phyloP scores from a whole-genome alignment of 2,797 vertebrate genomes.

The Artibeus jamaicensis region DNA sequence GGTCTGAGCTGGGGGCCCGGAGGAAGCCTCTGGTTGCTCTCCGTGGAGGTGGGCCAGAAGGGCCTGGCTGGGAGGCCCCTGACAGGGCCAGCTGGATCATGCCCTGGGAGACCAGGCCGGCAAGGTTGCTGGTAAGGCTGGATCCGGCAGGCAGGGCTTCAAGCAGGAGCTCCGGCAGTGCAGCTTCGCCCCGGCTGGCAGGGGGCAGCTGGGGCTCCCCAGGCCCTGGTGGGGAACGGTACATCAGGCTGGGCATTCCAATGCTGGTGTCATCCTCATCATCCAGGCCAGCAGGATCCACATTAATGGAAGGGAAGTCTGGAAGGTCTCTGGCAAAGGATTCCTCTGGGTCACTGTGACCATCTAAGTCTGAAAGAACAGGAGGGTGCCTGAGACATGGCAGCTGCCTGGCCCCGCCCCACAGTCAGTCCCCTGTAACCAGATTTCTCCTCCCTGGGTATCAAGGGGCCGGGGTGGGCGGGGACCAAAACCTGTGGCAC shows the following conservation, averaged over 20 bases:
- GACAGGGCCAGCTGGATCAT: slow-evolving; percentile 94
- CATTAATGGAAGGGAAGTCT: slow-evolving; percentile 98
- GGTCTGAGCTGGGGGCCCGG: slow-evolving; percentile 92
- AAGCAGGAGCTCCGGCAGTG: slow-evolving; percentile 86
- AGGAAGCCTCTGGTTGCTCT: slow-evolving; percentile 85
- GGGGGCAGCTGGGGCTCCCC: slow-evolving; percentile 78
- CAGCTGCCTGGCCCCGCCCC: background rate
- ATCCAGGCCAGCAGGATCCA: slow-evolving; percentile 91
- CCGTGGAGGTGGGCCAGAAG: slow-evolving; percentile 79
- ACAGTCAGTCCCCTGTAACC: background rate
- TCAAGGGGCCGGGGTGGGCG: background rate
- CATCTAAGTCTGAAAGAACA: slow-evolving; percentile 88
- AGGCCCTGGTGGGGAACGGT: slow-evolving; percentile 80
- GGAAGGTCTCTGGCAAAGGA: slow-evolving; percentile 96
- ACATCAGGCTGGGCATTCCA: slow-evolving; percentile 90
- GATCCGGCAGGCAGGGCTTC: slow-evolving; percentile 82
- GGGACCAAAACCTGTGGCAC: background rate
- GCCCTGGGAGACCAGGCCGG: slow-evolving; percentile 91
- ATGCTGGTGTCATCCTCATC: slow-evolving; percentile 96
- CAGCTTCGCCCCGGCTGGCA: slow-evolving; percentile 81
- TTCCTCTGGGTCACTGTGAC: slow-evolving; percentile 97
- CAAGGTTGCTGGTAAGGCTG: slow-evolving; percentile 87
- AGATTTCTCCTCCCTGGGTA: background rate
- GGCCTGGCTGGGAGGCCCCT: slow-evolving; percentile 85
- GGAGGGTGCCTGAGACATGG: background rate